Percentiles rank a stretch among this genome's conserved stretches.
Conservation (phyloP, 92 coral and sea anemone species). For the Phenganax subtilis region DNA sequence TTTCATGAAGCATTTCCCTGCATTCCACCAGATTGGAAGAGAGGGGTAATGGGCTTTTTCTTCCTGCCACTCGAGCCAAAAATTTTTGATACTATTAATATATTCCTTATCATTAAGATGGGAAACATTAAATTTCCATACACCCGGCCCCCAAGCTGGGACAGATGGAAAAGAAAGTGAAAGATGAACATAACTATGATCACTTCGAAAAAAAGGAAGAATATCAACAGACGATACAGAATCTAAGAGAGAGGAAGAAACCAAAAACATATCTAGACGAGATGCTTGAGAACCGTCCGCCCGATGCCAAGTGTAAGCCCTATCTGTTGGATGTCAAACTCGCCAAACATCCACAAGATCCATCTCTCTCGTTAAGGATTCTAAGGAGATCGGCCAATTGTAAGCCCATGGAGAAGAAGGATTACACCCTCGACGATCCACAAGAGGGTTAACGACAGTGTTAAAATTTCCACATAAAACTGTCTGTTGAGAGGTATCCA, state of each 20-base stretch:
- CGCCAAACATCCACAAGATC: constrained; percentile 6
- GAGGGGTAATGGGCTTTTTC: neutral
- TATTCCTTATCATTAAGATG: neutral
- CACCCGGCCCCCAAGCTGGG: neutral
- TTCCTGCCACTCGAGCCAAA: neutral
- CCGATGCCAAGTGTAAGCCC: constrained; percentile 1
- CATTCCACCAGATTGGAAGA: constrained; percentile 1
- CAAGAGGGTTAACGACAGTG: neutral
- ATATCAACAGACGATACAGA: neutral
- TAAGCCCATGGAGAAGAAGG: neutral
- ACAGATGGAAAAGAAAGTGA: neutral
- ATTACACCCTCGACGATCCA: neutral
- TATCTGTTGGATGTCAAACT: neutral
- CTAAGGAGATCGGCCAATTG: neutral
- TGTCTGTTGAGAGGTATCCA: neutral
- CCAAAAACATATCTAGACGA: constrained; percentile 1
- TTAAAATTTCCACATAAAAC: neutral
- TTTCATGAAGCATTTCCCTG: neutral
- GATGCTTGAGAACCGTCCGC: neutral
- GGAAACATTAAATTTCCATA: constrained; percentile 2
- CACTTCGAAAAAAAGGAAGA: neutral
- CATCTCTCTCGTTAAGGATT: neutral
- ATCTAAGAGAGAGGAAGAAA: neutral
- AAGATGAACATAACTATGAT: neutral
- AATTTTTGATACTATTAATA: neutral